A percentile compares a stretch with the other conserved stretches of the same genome.
Evolutionary conservation across 2,797 vertebrate species (phyloP).

Genomic region (Lacerta viridis): DNA sequence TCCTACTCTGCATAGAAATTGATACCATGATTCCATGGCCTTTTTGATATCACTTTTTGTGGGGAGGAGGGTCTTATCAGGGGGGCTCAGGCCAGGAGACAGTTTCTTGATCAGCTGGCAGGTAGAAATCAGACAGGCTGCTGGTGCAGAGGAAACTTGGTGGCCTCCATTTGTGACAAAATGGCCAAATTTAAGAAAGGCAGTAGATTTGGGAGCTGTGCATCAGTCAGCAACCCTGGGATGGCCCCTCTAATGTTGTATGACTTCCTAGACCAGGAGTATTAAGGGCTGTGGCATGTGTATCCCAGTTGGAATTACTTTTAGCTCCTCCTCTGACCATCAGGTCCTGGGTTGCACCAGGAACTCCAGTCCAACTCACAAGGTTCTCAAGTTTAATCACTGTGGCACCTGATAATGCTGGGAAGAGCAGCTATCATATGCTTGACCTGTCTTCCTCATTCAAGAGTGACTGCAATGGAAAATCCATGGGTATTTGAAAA

Average conservation of each 20-base stretch:
- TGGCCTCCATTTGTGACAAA: not conserved
- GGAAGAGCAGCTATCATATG: not conserved
- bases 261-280: not conserved
- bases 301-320: not conserved
- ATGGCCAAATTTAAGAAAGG: not conserved
- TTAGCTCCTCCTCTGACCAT: not conserved
- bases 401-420: not conserved
- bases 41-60: not conserved
- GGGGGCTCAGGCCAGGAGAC: not conserved
- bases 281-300: not conserved
- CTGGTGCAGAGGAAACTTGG: not conserved
- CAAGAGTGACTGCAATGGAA: not conserved
- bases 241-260: not conserved
- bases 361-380: not conserved
- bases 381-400: not conserved
- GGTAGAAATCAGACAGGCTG: not conserved
- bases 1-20: not conserved
- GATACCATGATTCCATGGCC: no score
- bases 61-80: not conserved
- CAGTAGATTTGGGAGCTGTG: not conserved
- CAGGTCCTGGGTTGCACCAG: not conserved
- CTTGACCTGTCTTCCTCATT: not conserved
- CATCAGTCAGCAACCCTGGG: not conserved
- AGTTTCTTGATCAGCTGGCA: not conserved
- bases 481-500: not conserved